Base-by-base conservation (phyloP, 2,797 vertebrate species). In the Tinamus major region DNA sequence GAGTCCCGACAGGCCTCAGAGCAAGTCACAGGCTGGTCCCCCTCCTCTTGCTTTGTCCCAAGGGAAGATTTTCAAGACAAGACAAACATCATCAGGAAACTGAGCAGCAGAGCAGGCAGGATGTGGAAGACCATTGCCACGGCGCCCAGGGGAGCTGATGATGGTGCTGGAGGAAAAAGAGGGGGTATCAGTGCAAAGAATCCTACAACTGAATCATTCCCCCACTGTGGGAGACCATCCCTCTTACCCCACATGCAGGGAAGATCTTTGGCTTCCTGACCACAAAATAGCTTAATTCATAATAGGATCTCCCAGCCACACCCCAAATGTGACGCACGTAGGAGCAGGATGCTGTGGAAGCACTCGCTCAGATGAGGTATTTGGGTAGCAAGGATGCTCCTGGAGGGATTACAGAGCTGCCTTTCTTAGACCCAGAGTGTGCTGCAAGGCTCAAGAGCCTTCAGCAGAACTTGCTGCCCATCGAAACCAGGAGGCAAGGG, bases 181-280 rank as follows among this genome's bases (percentile, higher is more conserved):
- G 13, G 8, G 7, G 19, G 9, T 5, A n/a, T 85, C 11, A 82
- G 53, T 35, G 29, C 44, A 53, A 41, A 68, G 41, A 61, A 77
- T 90, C 44, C 31, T 59, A 11, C 0, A 1, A n/a, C 0, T 35
- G 49, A 64, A 24, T 24, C 0, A 0, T 9, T 53, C 4, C 27
- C 48, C 27, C 16, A 1, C 12, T 1, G 8, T 29, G 9, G 24
- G 1, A 42, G 16, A 64, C 17, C 31, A 20, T 29, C 15, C 76
- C 46, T 48, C 5, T 48, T 17, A 15, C 21, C 49, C 8, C 31
- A 29, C 63, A 56, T 2, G 11, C 27, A 41, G 51, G 62, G 33
- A 65, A 76, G 31, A 41, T 16, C 46, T 37, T 10, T 2, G 2
- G n/a, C 33, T 53, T 51, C 62, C 55, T 29, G 20, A 31, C 49